Percentiles rank a stretch among this genome's conserved stretches.
These are phyloP conservation scores for Chrysolina americana DNA, from an alignment of 2,888 invertebrate genomes.

Conservation along the genomic window DNA sequence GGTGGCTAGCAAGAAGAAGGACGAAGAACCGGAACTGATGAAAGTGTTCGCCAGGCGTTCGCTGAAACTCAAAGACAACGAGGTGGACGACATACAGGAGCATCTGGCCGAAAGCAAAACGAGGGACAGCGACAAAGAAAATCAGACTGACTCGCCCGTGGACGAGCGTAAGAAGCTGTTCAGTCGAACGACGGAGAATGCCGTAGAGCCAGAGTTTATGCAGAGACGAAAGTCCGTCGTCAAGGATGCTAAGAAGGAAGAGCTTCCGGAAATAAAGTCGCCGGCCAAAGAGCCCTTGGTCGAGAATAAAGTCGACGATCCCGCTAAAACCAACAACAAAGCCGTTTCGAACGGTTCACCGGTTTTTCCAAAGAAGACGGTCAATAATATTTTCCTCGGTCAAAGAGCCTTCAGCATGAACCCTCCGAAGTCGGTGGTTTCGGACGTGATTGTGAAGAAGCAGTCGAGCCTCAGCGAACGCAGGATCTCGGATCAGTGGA, in stretches of 20 bases:
- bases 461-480: constrained; percentile 62
- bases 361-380: constrained; percentile 62
- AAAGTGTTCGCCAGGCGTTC: constrained; percentile 87
- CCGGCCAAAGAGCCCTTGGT: constrained; percentile 55
- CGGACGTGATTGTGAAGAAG: constrained; percentile 62
- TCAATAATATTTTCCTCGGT: constrained; percentile 59
- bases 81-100: constrained; percentile 75
- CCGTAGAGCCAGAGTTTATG: neutral
- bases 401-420: constrained; percentile 63
- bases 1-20: constrained; percentile 71
- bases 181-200: constrained; percentile 47
- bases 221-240: constrained; percentile 29
- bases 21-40: constrained; percentile 84
- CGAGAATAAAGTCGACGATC: constrained; percentile 43
- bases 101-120: constrained; percentile 72
- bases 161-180: constrained; percentile 69
- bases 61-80: constrained; percentile 83
- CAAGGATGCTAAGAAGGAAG: constrained; percentile 31
- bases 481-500: constrained; percentile 65
- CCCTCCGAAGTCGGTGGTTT: constrained; percentile 56
- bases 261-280: constrained; percentile 37
- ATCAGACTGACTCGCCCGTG: constrained; percentile 72
- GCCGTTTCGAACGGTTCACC: constrained; percentile 34
- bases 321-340: constrained; percentile 36
- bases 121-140: constrained; percentile 83